Percentiles rank a stretch among this genome's conserved stretches.
phyloP scores from a whole-genome alignment of 2,113 vertebrate genomes.

The Rhabdomys dilectus region DNA sequence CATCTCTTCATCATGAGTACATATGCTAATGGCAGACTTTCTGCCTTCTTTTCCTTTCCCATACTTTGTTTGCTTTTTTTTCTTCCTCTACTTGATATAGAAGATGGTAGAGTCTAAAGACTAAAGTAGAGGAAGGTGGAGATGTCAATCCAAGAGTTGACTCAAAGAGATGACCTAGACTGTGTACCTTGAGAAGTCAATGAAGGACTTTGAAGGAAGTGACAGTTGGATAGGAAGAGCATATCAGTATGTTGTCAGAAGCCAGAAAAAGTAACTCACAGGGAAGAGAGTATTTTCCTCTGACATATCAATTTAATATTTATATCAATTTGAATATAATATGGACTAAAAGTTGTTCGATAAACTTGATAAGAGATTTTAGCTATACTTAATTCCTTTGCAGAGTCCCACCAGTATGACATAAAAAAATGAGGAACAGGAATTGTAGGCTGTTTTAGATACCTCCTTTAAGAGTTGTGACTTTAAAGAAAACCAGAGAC shows the following conservation, averaged over 20 bases:
- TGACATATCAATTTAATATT: background rate
- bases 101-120: background rate
- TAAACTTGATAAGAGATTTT: background rate
- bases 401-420: background rate
- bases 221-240: no score
- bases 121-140: background rate
- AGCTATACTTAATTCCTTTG: background rate
- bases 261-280: background rate
- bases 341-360: background rate
- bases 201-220: background rate
- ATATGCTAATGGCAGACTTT: background rate
- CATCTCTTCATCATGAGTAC: background rate
- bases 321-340: background rate
- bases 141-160: background rate
- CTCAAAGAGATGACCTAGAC: background rate
- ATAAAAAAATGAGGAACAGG: background rate
- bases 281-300: background rate
- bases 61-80: background rate
- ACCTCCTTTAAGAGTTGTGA: background rate
- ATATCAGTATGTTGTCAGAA: background rate
- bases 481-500: conserved; percentile 9
- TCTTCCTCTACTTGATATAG: background rate
- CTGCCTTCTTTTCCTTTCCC: background rate
- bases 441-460: background rate
- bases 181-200: background rate